Base-by-base conservation (phyloP, 1,140 invertebrate genomes). In the Caerostris darwini region DNA sequence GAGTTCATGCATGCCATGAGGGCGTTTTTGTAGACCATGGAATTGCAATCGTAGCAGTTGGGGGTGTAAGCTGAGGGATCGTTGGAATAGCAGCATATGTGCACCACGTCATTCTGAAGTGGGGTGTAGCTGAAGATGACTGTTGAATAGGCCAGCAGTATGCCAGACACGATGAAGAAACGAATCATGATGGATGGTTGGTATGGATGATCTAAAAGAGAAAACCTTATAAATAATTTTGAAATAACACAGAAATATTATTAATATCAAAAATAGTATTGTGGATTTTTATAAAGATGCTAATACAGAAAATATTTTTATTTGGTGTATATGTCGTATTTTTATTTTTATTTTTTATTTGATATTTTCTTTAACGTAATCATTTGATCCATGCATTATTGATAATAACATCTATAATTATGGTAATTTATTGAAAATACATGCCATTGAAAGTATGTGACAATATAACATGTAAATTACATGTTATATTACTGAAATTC, bases 1-100 rank as follows among this genome's bases (percentile, higher is more conserved):
- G 69, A 53, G 10, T 94, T 94, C 5, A 94, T 6, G 53, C 92
- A 94, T 1, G 92, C 92, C 53, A 71, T 5, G 7, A 94, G 58
- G 5, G 92, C 50, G 19, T 94, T 94, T 3, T 67, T 53, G 59
- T 94, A 94, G 8, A 94, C 92, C 14, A 34, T 54, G 0, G 61
- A 54, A 2, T 56, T 17, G 10, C 92, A 94, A 7, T 81, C 54
- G 53, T 86, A 94, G 86, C 92, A 89, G 2, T 61, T 94, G 3
- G 92, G 92, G 2, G 56, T 6, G 53, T 89, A 94, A 0, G 61
- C 14, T 0, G 12, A 5, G 5, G 92, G 85, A 7, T 61, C 58
- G 3, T 14, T 54, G n/a, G 92, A 94, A 17, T 82, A 94, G 6
- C 61, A 69, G 57, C 85, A 88, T 1, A 94, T n/a, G n/a, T 89